Conservation (phyloP, 2,888 invertebrate species). For the Chydorus sphaericus region DNA sequence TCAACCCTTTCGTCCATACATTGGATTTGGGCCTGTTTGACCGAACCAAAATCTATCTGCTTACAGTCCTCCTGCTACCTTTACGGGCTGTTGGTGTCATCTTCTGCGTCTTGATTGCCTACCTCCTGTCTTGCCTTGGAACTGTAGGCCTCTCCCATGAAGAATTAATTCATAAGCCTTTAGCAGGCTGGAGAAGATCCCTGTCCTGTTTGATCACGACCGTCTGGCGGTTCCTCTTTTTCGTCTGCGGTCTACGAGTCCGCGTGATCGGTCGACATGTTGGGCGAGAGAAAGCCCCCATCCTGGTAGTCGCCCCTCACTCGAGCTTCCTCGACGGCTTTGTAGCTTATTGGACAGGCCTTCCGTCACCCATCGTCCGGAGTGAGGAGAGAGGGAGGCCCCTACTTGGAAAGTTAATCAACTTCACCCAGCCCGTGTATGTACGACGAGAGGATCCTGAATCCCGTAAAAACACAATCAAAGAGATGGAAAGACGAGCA, state of each 20-base stretch:
- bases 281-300: too few species aligned
- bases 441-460: neutral
- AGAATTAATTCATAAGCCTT: constrained; percentile 59
- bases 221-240: too few species aligned
- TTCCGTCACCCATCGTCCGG: neutral
- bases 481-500: neutral
- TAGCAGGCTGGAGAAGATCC: constrained; percentile 83
- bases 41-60: constrained; percentile 75
- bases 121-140: constrained; percentile 70
- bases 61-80: constrained; percentile 70
- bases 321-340: neutral
- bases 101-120: constrained; percentile 59
- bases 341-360: neutral
- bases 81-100: constrained; percentile 63
- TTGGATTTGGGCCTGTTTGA: constrained; percentile 69
- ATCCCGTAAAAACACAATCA: neutral
- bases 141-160: constrained; percentile 64
- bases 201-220: too few species aligned
- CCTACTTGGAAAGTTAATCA: neutral
- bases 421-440: neutral
- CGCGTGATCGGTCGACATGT: too few species aligned
- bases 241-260: too few species aligned
- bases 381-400: neutral
- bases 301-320: neutral
- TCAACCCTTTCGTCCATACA: constrained; percentile 80